These are phyloP conservation scores for Crenichthys baileyi DNA, from an alignment of 2,797 vertebrate genomes.

Conservation along the genomic window DNA sequence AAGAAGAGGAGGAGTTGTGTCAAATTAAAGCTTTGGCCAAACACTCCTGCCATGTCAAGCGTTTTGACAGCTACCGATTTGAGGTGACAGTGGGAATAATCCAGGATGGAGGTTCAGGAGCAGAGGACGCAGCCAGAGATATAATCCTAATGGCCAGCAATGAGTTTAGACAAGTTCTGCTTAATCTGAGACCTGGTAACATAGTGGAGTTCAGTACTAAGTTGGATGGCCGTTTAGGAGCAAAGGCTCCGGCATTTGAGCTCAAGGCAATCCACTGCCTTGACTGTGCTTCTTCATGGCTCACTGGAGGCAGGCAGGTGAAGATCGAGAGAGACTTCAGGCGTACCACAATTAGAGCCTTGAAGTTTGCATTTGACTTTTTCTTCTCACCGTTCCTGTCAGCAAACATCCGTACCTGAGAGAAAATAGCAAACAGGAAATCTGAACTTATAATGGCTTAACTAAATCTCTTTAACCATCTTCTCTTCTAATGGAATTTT, in stretches of 20 bases:
- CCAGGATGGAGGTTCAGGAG: conserved; percentile 54
- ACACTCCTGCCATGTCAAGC: conserved; percentile 92
- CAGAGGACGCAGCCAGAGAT: conserved; percentile 87
- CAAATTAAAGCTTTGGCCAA: conserved; percentile 89
- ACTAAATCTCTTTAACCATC: neutral
- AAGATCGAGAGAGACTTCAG: conserved; percentile 96
- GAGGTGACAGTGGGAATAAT: conserved; percentile 91
- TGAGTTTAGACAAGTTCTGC: conserved; percentile 90
- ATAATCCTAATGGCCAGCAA: conserved; percentile 91
- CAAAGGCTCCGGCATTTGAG: conserved; percentile 90
- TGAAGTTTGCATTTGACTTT: conserved; percentile 96
- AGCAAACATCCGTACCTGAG: conserved; percentile 77
- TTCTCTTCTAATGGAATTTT: conserved; percentile 11
- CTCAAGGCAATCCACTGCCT: conserved; percentile 94
- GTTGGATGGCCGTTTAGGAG: conserved; percentile 92
- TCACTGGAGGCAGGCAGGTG: conserved; percentile 86
- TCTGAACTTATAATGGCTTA: neutral
- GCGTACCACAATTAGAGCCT: conserved; percentile 82
- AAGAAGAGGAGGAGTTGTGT: conserved; percentile 91
- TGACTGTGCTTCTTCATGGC: conserved; percentile 86
- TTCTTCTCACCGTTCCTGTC: conserved; percentile 96
- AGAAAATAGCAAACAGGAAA: neutral
- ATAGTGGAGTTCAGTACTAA: conserved; percentile 95
- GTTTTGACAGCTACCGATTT: conserved; percentile 92
- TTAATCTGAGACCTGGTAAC: conserved; percentile 89